Evolutionary conservation across 2,888 invertebrate genomes (phyloP).

Genomic region (Lumbricus terrestris): DNA sequence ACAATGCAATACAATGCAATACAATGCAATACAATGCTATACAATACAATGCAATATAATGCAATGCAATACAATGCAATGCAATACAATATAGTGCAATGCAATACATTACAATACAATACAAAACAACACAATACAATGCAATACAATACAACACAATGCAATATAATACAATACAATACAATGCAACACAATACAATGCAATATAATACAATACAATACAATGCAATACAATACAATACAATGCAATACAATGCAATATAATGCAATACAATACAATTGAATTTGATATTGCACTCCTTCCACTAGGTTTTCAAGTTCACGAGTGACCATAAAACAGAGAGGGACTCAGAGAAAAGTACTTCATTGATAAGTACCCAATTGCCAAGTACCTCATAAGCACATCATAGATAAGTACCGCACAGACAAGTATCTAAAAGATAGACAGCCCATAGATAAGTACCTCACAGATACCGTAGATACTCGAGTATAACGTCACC

Average conservation of each 20-base stretch:
- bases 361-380: no score
- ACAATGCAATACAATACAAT: conserved; percentile 14
- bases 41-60: conserved; percentile 5
- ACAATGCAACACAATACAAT: conserved; percentile 8
- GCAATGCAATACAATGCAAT: conserved; percentile 16
- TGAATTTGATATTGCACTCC: no score
- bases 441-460: no score
- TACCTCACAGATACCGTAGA: no score
- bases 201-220: conserved; percentile 18
- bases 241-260: conserved; percentile 14
- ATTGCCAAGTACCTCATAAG: no score
- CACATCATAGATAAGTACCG: no score
- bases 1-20: not conserved
- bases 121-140: conserved; percentile 17
- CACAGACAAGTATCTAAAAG: no score
- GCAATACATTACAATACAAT: conserved; percentile 8
- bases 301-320: no score
- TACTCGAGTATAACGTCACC: no score
- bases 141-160: not conserved
- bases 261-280: not conserved
- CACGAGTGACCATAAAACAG: no score
- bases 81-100: conserved; percentile 15
- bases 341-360: no score
- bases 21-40: conserved; percentile 18
- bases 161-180: conserved; percentile 18